phyloP scores from a whole-genome alignment of 2,888 invertebrate genomes.

The Seira sanloemensis region DNA sequence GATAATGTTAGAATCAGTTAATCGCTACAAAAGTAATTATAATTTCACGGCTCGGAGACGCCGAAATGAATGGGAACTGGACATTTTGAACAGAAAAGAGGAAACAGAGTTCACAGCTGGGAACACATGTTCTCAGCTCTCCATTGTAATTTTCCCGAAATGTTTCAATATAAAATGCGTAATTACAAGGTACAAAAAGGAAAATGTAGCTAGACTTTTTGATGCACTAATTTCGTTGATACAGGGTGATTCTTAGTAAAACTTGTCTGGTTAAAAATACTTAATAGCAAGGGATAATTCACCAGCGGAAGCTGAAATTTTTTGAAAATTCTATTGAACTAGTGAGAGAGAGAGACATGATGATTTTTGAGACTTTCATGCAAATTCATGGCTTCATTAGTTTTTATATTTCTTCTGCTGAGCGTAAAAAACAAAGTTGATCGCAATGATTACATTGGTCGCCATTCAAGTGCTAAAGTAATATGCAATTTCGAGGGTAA shows the following conservation, averaged over 20 bases:
- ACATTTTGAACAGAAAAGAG: background rate
- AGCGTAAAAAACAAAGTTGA: background rate
- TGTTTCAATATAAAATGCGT: background rate
- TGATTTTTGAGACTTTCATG: no score
- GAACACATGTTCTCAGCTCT: conserved; percentile 27
- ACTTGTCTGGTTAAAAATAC: background rate
- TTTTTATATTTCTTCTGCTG: background rate
- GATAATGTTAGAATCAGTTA: no score
- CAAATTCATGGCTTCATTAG: no score
- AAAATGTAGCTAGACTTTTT: no score
- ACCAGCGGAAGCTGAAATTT: no score
- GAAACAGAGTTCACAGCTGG: conserved; percentile 1
- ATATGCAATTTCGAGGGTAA: background rate
- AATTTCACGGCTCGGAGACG: no score
- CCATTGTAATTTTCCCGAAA: conserved; percentile 1
- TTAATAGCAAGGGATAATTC: background rate
- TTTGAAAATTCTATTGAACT: no score
- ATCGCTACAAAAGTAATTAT: no score
- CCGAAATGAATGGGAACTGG: background rate
- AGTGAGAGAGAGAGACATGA: no score
- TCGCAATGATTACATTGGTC: background rate
- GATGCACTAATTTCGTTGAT: background rate
- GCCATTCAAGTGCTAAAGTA: background rate
- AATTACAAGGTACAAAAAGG: conserved; percentile 4
- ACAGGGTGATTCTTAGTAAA: background rate